Evolutionary conservation across 2,888 invertebrate species (phyloP), one percentile per base, ranked within the genome.

Genomic region (Allygus modestus): DNA sequence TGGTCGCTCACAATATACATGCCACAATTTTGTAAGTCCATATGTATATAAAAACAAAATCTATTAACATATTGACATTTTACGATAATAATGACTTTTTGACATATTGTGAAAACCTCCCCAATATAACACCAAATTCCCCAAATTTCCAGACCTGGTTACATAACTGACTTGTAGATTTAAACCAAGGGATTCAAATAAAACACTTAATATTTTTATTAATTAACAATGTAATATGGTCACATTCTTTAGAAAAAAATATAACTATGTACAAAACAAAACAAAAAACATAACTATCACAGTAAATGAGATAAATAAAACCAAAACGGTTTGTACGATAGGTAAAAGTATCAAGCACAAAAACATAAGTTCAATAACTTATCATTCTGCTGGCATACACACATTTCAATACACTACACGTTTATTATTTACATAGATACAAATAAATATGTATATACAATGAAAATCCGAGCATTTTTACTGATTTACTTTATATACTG

Each of bases 261-360:
- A 61, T 61, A 65, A 82, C 33, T 82, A 82, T 82, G 26, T 43
- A 82, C 82, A 82, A 31, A 69, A 82, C 46, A 46, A 82, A 71
- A 71, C 41, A 71, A 71, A 82, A 69, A 82, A 82, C 23, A 51
- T 73, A 51, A 82, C 54, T 82, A 82, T 82, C 82, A 82, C 82
- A 82, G 82, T 71, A 82, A 82, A 69, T 71, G 71, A 82, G 69
- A 82, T 82, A 65, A 54, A 65, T 28, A 65, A 71, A 71, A 71
- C 82, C 54, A 71, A 41, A 46, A 82, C 41, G 65, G 61, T 65
- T 81, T 54, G 51, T 81, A 81, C 77, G 41, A 46, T 12, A 46
- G 51, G 23, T 28, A 20, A 46, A 77, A 46, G n/a, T 77, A 43
- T 51, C 51, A 46, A 77, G 28, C 28, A 46, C 23, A 28, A 37